Conservation (phyloP, 2,797 vertebrate species). For the Arnoldichthys spilopterus region DNA sequence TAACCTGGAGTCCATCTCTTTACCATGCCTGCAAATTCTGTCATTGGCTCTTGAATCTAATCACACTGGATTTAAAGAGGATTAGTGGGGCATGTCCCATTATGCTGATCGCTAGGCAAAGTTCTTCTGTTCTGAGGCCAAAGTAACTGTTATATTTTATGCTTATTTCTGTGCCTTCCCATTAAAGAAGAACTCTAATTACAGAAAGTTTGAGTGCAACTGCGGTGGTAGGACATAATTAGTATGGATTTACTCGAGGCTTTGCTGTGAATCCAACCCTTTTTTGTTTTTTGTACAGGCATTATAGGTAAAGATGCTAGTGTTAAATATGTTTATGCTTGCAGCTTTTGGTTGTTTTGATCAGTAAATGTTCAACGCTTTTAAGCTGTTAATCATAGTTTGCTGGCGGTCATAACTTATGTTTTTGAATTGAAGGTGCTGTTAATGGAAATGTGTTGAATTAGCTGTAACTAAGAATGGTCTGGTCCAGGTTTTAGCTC, state of each 20-base stretch:
- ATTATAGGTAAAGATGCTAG: background rate
- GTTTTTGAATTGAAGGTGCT: background rate
- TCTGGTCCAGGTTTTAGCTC: background rate
- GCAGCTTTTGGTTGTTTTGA: background rate
- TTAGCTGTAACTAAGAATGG: background rate
- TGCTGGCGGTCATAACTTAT: background rate
- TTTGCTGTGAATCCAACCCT: background rate
- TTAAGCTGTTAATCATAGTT: background rate
- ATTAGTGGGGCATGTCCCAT: conserved; percentile 27
- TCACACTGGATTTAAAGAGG: conserved; percentile 19
- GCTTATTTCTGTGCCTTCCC: background rate
- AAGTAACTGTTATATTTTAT: background rate
- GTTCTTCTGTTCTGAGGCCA: background rate
- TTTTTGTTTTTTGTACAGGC: background rate
- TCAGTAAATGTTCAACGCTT: too few relatives aligned
- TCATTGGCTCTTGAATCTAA: background rate
- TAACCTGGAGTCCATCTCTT: background rate
- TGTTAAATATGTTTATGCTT: background rate
- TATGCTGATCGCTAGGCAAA: background rate
- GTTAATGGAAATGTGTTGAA: background rate
- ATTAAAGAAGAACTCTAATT: background rate
- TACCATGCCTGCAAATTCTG: background rate
- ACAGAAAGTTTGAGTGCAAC: background rate
- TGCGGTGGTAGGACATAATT: background rate
- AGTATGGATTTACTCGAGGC: background rate